Evolutionary conservation across 2,113 vertebrate species (phyloP).

Genomic region (Oxygymnocypris stewartii): DNA sequence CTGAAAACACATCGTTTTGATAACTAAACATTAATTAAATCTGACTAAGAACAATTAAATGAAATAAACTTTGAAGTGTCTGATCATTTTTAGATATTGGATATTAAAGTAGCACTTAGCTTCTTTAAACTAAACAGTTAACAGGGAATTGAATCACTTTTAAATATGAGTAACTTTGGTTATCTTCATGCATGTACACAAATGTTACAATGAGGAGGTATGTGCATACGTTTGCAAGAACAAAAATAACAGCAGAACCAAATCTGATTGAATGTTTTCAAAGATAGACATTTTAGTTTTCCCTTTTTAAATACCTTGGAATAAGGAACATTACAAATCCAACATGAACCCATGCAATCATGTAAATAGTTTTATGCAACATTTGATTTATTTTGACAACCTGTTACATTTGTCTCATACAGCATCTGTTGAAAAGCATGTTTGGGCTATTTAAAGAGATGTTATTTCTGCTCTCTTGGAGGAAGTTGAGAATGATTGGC

Average conservation of each 20-base stretch:
- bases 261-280: background rate
- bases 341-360: background rate
- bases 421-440: background rate
- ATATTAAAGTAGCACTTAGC: background rate
- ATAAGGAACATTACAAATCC: background rate
- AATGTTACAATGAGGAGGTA: background rate
- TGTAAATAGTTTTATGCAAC: background rate
- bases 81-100: background rate
- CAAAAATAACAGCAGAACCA: background rate
- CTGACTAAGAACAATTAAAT: background rate
- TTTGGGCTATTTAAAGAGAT: background rate
- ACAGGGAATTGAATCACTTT: background rate
- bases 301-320: background rate
- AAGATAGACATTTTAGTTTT: background rate
- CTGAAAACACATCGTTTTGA: background rate
- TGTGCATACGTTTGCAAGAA: background rate
- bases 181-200: too few species aligned
- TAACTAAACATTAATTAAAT: background rate
- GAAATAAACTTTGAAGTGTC: background rate
- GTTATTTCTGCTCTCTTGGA: background rate
- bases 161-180: background rate
- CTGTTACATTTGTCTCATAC: background rate
- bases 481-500: conserved; percentile 21
- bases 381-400: background rate
- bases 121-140: background rate